Evolutionary conservation across 2,888 invertebrate species (phyloP), one percentile per base, ranked within the genome.

Genomic region (Linnaemya vulpina): DNA sequence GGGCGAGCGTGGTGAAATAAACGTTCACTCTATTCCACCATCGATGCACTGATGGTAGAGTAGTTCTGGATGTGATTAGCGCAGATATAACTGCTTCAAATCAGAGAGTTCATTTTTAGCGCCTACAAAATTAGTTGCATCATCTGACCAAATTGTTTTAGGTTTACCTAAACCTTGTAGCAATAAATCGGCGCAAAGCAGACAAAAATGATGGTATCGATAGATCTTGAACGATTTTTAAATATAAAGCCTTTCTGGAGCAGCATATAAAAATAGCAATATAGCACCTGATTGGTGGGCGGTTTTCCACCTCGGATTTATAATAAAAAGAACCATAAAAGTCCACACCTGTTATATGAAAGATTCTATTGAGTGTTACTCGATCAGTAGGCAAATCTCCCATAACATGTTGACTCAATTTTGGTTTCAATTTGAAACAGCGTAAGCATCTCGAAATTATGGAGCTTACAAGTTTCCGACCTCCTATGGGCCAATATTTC

Each of bases 401-500:
- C 84, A 86, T 86, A 1, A 83, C 58, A 63, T 86, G 77, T 17
- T 65, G 20, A 43, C n/a, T 17, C 1, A 55, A 13, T 73, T 60
- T 60, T 20, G 78, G 74, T 40, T 74, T 79, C 15, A 67, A 25
- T 8, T 55, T 55, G 58, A 75, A 86, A 80, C 81, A 84, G 15
- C 17, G 40, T 0, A 81, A 0, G 25, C 74, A 82, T 71, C 79
- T 85, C 0, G 63, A 74, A 0, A 76, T 60, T 10, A 68, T 22
- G 38, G 53, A 2, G 4, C 63, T 17, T 17, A 83, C 38, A 10
- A 51, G 20, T 51, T 83, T 83, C 4, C 77, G 40, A 3, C 81
- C 81, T 13, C 53, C 67, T 40, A 65, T 20, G 5, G 58, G 84
- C 86, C 86, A 83, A 68, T 83, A 86, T 30, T 78, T 77, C 11